Evolutionary conservation across 2,113 vertebrate species (phyloP).

Genomic region (Scolopax mira): DNA sequence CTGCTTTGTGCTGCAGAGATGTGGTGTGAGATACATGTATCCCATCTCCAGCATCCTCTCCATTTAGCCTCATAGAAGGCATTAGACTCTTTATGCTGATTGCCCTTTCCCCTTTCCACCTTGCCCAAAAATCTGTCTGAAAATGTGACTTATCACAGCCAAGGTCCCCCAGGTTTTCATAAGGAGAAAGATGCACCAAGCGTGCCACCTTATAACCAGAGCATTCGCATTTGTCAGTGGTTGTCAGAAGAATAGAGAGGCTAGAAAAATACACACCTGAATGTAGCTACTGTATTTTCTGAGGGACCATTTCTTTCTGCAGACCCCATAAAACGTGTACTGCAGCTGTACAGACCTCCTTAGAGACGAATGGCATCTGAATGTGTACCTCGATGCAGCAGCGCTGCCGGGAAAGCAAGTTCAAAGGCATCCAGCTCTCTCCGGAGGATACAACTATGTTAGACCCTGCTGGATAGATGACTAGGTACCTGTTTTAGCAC

Average conservation of each 20-base stretch:
- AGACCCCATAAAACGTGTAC: not conserved
- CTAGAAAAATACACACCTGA: not conserved
- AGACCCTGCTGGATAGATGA: constrained; percentile 34
- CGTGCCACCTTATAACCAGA: fast-evolving
- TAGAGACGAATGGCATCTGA: not conserved
- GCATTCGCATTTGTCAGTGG: not conserved
- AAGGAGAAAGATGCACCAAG: not conserved
- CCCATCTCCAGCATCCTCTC: not conserved
- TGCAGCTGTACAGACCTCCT: constrained; percentile 30
- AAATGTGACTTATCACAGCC: not conserved
- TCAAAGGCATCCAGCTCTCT: constrained; percentile 53
- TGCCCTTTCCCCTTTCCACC: not conserved
- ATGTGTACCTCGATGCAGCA: not conserved
- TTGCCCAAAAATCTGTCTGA: not conserved
- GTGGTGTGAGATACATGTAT: fast-evolving
- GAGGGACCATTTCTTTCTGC: not conserved
- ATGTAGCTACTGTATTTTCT: constrained; percentile 45
- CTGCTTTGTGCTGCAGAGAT: fast-evolving
- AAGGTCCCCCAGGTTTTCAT: not conserved
- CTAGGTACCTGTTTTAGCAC: constrained; percentile 60
- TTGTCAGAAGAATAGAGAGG: not conserved
- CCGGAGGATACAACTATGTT: constrained; percentile 33
- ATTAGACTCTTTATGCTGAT: not conserved
- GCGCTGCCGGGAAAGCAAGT: not conserved
- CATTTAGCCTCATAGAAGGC: not conserved